These are phyloP conservation scores for Mycalesis mineus DNA, from an alignment of 2,888 invertebrate species.

Conservation along the genomic window DNA sequence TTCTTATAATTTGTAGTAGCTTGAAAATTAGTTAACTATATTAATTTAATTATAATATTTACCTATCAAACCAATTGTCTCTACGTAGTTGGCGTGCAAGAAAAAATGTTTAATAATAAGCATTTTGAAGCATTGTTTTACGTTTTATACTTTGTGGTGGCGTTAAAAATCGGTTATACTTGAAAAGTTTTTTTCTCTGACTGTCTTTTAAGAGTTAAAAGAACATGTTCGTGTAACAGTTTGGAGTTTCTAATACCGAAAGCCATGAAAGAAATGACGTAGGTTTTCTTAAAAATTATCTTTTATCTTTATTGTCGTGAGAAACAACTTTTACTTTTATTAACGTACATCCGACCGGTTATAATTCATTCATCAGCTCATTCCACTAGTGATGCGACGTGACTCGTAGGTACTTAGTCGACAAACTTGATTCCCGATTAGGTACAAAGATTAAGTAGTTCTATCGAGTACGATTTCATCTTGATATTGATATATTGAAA, in stretches of 20 bases:
- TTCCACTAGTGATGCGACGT: conserved; percentile 1
- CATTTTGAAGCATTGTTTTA: too few relatives aligned
- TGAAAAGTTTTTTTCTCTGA: too few relatives aligned
- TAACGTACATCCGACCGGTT: conserved; percentile 9
- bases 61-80: too few relatives aligned
- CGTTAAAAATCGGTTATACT: too few relatives aligned
- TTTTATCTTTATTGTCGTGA: conserved; percentile 11
- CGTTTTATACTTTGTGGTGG: too few relatives aligned
- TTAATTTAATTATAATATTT: too few relatives aligned
- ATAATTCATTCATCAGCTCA: conserved; percentile 15
- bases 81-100: too few relatives aligned
- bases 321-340: conserved; percentile 23
- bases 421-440: not conserved
- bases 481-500: not conserved
- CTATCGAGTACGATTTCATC: not conserved
- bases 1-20: too few relatives aligned
- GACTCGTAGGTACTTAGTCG: not conserved
- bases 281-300: not conserved
- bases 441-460: not conserved
- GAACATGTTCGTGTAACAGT: not conserved
- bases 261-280: not conserved
- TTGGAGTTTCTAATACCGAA: not conserved
- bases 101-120: too few relatives aligned
- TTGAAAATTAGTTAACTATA: too few relatives aligned
- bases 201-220: not conserved